Conservation (phyloP, 2,797 vertebrate genomes). For the Pipistrellus pipistrellus region DNA sequence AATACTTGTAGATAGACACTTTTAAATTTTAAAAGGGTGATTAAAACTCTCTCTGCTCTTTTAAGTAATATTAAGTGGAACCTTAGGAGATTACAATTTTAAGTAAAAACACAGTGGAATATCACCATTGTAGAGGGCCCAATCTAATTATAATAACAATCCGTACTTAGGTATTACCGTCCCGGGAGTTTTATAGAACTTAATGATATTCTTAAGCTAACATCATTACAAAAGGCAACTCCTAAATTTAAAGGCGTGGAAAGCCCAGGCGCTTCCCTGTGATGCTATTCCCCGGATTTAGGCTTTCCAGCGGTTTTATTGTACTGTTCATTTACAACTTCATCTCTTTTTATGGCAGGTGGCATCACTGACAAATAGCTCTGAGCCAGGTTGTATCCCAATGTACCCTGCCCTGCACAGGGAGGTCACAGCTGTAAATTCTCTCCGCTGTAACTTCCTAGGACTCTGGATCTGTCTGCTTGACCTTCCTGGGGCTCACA, state of each 20-base stretch:
- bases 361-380: neutral
- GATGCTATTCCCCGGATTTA: neutral
- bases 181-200: neutral
- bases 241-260: neutral
- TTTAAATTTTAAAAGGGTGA: neutral
- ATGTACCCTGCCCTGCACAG: neutral
- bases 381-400: neutral
- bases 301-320: neutral
- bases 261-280: neutral
- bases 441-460: neutral
- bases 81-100: conserved; percentile 27
- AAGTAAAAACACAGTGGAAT: conserved; percentile 27
- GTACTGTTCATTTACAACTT: neutral
- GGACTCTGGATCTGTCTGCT: neutral
- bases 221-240: neutral
- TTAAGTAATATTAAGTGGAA: neutral
- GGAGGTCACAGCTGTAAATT: neutral
- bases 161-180: neutral
- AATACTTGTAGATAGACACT: neutral
- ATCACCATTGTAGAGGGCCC: neutral
- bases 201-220: conserved; percentile 44
- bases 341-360: neutral
- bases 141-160: conserved; percentile 37
- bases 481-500: neutral
- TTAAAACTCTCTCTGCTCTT: conserved; percentile 38